Conservation (phyloP, 1,140 invertebrate genomes). For the Drosophila auraria region DNA sequence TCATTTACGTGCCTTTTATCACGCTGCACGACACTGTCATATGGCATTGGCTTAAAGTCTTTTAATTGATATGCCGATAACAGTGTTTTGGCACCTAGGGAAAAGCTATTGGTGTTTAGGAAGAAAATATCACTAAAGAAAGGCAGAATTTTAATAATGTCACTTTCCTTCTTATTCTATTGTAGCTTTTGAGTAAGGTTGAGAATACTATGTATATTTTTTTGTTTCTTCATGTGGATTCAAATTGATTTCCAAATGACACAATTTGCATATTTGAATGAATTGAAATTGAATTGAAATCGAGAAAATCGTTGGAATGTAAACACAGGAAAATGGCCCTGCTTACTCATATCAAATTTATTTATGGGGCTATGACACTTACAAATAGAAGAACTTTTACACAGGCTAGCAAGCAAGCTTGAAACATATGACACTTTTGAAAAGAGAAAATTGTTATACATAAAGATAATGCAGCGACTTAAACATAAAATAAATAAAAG, state of each 20-base stretch:
- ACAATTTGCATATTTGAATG: constrained; percentile 7
- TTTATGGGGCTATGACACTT: background rate
- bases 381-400: background rate
- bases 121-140: background rate
- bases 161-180: background rate
- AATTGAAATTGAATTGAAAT: background rate
- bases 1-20: constrained; percentile 65
- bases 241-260: background rate
- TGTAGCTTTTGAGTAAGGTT: background rate
- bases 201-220: background rate
- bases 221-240: background rate
- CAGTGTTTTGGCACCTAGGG: background rate
- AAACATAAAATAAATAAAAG: no score
- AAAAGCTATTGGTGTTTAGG: background rate
- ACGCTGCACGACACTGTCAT: constrained; percentile 32
- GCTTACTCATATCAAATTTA: background rate
- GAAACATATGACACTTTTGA: no score
- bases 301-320: background rate
- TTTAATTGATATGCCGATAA: constrained; percentile 62
- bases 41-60: constrained; percentile 53
- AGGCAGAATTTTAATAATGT: background rate
- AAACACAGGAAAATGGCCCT: background rate
- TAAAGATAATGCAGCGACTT: no score
- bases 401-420: no score
- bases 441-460: no score